Evolutionary conservation across 2,888 invertebrate genomes (phyloP), one percentile per base, ranked within the genome.

Genomic region (Mythimna vitellina): DNA sequence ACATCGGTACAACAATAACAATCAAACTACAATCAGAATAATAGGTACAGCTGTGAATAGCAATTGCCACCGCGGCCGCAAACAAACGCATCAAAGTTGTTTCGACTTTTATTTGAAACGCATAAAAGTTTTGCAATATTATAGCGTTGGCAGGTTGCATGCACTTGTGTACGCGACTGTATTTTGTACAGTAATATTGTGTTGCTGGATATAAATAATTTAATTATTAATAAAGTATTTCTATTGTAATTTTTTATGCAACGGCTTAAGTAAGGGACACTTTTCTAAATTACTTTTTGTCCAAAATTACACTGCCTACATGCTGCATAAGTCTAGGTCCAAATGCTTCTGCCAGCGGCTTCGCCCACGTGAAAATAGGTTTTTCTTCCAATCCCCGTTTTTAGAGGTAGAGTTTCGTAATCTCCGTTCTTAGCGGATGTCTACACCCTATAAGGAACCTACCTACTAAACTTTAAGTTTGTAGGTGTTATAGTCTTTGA

Each of bases 51-150:
- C 51, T 62, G 62, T 63, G 54, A 73, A 77, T 69, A 73, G 64
- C 60, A 75, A 76, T 76, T 62, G 57, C 68, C 29, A 70, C 64
- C 73, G 70, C 60, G 42, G 78, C 68, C 58, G 76, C 74, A 78
- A 83, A 86, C 86, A 86, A 87, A 86, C 83, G 81, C 79, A 85
- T 86, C 80, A 80, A 85, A 89, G 87, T 89, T 87, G 70, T 53
- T 56, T 68, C 62, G 79, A 87, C 86, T 89, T 89, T 86, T 78
- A 87, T 88, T 86, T 82, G 76, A 81, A 73, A 76, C 76, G 83
- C 75, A 73, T 83, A 70, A 80, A 86, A 89, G 85, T 86, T 88
- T 70, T 70, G 87, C 87, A 88, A 89, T 89, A 87, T 86, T 83
- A 84, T 81, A 71, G 80, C 70, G 46, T 63, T 35, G 72, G 42